phyloP scores from a whole-genome alignment of 2,113 vertebrate species.

The Irena cyanogastra region DNA sequence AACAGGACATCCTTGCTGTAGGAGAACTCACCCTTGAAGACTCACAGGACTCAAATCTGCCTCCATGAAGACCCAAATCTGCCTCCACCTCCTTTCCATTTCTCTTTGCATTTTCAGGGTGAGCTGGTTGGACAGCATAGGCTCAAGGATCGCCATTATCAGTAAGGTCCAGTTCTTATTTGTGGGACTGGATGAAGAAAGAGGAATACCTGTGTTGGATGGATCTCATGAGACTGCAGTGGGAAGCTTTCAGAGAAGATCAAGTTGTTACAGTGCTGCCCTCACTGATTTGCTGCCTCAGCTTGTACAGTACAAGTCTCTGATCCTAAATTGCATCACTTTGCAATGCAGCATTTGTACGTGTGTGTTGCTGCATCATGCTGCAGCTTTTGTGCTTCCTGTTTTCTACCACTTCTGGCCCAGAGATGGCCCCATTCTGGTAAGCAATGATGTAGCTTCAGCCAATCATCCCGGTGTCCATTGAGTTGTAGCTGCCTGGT shows the following conservation, averaged over 20 bases:
- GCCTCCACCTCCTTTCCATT: not conserved
- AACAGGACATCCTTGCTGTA: not conserved
- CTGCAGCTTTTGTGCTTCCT: not conserved
- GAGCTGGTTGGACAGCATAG: not conserved
- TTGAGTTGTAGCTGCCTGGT: not conserved
- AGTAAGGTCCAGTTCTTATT: not conserved
- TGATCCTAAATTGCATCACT: not conserved
- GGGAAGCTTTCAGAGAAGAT: not conserved
- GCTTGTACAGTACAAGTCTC: not conserved
- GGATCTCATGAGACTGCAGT: not conserved
- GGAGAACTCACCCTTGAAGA: rapidly evolving
- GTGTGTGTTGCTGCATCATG: not conserved
- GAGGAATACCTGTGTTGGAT: not conserved
- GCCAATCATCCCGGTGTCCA: not conserved
- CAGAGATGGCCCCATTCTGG: not conserved
- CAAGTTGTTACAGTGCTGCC: not conserved
- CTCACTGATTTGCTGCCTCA: not conserved
- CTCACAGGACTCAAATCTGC: not conserved
- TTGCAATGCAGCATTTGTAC: not conserved
- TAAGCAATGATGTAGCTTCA: not conserved
- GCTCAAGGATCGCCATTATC: not conserved
- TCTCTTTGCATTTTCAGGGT: not conserved
- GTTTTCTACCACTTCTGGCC: not conserved
- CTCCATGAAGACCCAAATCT: not conserved
- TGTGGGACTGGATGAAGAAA: not conserved